A percentile compares a stretch with the other conserved stretches of the same genome.
These are phyloP conservation scores for Zygothrica quintamaculata DNA, from an alignment of 2,888 invertebrate genomes.

Conservation along the genomic window DNA sequence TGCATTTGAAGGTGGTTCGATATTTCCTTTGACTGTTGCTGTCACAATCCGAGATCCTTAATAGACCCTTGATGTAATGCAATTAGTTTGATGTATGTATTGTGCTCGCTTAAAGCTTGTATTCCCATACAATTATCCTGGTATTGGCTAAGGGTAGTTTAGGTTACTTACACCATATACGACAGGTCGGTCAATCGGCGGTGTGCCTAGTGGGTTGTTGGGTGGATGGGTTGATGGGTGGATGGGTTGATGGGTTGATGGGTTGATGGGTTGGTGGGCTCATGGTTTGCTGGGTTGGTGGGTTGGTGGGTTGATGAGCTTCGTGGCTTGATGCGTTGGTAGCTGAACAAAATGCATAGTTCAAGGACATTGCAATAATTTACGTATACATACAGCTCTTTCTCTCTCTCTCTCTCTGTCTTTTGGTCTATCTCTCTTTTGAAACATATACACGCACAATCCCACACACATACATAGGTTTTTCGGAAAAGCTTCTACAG, in stretches of 20 bases:
- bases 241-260: conserved; percentile 18
- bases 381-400: conserved; percentile 64
- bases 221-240: conserved; percentile 2
- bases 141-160: conserved; percentile 40
- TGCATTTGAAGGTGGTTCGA: conserved; percentile 42
- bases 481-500: conserved; percentile 41
- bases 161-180: background rate
- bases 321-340: conserved; percentile 9
- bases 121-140: conserved; percentile 66
- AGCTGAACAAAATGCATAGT: conserved; percentile 71
- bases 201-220: background rate
- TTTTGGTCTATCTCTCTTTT: too few species aligned
- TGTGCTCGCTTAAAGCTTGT: conserved; percentile 68
- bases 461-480: conserved; percentile 20
- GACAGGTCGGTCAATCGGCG: conserved; percentile 17
- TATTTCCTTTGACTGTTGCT: conserved; percentile 15
- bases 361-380: conserved; percentile 81
- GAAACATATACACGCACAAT: conserved; percentile 18
- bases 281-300: conserved; percentile 17
- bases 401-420: conserved; percentile 30
- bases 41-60: conserved; percentile 54
- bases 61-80: conserved; percentile 66
- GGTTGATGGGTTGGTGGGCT: conserved; percentile 4
- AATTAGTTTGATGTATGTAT: conserved; percentile 55
- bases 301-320: conserved; percentile 29